These are phyloP conservation scores for Caenorhabditis wallacei DNA, from an alignment of 2,888 invertebrate genomes.

Conservation along the genomic window DNA sequence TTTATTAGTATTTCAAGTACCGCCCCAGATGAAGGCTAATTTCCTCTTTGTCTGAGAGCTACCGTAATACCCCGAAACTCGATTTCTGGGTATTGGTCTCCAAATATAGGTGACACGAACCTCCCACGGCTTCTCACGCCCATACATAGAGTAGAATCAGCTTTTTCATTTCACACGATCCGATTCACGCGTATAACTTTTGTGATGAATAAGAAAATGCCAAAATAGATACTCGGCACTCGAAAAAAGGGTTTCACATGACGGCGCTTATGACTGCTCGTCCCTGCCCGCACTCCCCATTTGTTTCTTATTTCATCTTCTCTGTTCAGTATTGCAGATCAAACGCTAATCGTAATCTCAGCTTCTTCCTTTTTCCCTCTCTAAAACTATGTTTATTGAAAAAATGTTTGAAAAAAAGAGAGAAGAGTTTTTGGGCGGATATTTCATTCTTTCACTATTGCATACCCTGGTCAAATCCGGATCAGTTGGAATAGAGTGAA, in stretches of 20 bases:
- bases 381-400: constrained; percentile 30
- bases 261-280: constrained; percentile 37
- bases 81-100: neutral
- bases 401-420: neutral
- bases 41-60: constrained; percentile 6
- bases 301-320: constrained; percentile 21
- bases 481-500: neutral
- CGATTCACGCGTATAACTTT: constrained; percentile 7
- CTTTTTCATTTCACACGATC: constrained; percentile 45
- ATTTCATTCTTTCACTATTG: too few species aligned
- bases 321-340: constrained; percentile 28
- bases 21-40: constrained; percentile 1
- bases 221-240: constrained; percentile 59
- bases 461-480: constrained; percentile 1
- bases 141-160: constrained; percentile 25
- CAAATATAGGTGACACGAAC: neutral
- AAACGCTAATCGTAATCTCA: constrained; percentile 30
- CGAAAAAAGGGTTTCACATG: constrained; percentile 56
- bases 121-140: constrained; percentile 29
- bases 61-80: constrained; percentile 16
- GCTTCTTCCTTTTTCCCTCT: neutral
- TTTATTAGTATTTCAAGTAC: constrained; percentile 19
- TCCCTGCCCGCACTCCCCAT: constrained; percentile 2
- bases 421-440: neutral
- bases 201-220: constrained; percentile 59